A percentile compares a stretch with the other conserved stretches of the same genome.
These are phyloP conservation scores for Ophion ellenae DNA, from an alignment of 2,888 invertebrate genomes.

Conservation along the genomic window DNA sequence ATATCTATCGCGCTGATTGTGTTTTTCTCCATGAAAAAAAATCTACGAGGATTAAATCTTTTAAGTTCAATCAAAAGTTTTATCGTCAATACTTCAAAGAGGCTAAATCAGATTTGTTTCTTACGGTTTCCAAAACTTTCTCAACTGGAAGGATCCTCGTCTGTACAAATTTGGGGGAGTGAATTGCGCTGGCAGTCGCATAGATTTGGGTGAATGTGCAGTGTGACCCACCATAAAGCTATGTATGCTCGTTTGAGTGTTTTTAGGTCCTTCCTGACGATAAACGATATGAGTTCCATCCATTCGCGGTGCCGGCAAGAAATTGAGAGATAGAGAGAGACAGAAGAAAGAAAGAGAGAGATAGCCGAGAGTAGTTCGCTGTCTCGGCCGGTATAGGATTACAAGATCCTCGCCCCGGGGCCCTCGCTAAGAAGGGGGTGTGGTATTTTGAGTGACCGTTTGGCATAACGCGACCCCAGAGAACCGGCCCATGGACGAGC, in stretches of 20 bases:
- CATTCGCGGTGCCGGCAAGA: conserved; percentile 23
- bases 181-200: conserved; percentile 4
- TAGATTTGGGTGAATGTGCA: background rate
- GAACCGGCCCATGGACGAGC: conserved; percentile 66
- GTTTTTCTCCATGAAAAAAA: no score
- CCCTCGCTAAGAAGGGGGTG: conserved; percentile 68
- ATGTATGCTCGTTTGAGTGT: conserved; percentile 36
- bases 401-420: conserved; percentile 73
- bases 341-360: background rate
- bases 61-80: no score
- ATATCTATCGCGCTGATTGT: no score
- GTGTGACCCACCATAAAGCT: conserved; percentile 54
- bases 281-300: conserved; percentile 65
- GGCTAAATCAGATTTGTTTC: no score
- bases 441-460: conserved; percentile 81
- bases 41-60: no score
- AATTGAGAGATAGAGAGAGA: background rate
- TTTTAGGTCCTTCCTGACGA: conserved; percentile 62
- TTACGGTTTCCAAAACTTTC: background rate
- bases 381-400: conserved; percentile 66
- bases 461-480: conserved; percentile 80
- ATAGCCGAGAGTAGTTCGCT: conserved; percentile 26
- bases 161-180: conserved; percentile 12
- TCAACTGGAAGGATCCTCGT: background rate
- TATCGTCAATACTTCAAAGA: no score